Percentiles rank a stretch among this genome's conserved stretches.
phyloP scores from a whole-genome alignment of 2,888 invertebrate species.

The Drosophila prostipennis region DNA sequence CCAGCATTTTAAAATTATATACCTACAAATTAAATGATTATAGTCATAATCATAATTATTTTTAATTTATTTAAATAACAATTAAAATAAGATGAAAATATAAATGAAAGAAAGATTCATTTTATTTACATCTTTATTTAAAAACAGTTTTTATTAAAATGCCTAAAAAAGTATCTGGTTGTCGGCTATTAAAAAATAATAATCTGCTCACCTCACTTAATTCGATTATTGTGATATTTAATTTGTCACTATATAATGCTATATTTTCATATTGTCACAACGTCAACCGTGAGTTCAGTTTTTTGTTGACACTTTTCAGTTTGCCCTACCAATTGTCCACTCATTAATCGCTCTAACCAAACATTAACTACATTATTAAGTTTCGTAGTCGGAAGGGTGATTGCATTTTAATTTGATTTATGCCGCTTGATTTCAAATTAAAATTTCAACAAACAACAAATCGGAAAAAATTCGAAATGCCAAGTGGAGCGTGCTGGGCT shows the following conservation, averaged over 20 bases:
- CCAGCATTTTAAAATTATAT: no score
- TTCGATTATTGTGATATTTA: constrained; percentile 37
- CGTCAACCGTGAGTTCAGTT: constrained; percentile 15
- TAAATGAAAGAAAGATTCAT: background rate
- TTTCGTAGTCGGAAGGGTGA: constrained; percentile 37
- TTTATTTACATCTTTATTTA: background rate
- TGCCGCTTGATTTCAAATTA: constrained; percentile 54
- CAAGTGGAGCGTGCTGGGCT: constrained; percentile 30
- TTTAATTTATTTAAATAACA: no score
- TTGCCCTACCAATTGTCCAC: constrained; percentile 54
- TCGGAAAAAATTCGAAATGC: constrained; percentile 34
- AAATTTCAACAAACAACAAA: constrained; percentile 57
- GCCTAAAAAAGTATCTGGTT: background rate
- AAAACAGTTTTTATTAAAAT: background rate
- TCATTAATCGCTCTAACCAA: constrained; percentile 52
- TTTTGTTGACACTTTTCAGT: constrained; percentile 53
- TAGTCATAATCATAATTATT: no score
- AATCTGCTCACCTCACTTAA: background rate
- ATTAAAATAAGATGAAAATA: no score
- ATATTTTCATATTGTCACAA: constrained; percentile 19
- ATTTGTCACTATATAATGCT: constrained; percentile 11
- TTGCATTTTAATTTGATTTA: constrained; percentile 62
- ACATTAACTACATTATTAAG: constrained; percentile 51
- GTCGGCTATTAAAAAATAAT: background rate
- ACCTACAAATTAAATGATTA: no score